Base-by-base conservation (phyloP, 2,888 invertebrate genomes). In the Daptonema setosum region DNA sequence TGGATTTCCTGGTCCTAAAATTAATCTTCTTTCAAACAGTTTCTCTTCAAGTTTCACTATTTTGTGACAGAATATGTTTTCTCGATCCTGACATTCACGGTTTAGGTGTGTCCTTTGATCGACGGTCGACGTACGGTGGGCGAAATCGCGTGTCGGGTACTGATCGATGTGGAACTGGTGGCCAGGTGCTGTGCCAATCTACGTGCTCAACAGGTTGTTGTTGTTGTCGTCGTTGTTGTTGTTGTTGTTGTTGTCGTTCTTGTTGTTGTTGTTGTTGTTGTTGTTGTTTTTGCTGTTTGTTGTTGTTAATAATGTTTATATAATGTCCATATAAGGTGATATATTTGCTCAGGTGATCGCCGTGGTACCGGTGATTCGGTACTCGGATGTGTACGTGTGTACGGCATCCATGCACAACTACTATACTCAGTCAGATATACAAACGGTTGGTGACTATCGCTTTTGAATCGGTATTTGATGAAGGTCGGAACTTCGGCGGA, bases 111-210 rank as follows among this genome's bases (percentile, higher is more conserved):
- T 5, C 28, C 55, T 2, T 26, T 50, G 11, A 29, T 58, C n/a
- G 55, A 58, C 47, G 58, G 58, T 5, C 28, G 35, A n/a, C 41
- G 50, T 25, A 41, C 24, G 2, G 47, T 58, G 35, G 52, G 48
- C 3, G 54, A 58, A 41, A 55, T 58, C 35, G 54, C 29, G 20
- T n/a, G 5, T 14, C 28, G 22, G 1, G 51, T 55, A 11, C 5
- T 3, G 25, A 30, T 58, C 20, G 58, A 58, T 28, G 41, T 28
- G 5, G 50, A 28, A 2, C 41, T 58, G 29, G 58, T 56, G 24
- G 30, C 41, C 17, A 2, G 59, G 1, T 54, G 52, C 26, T 45
- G 57, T 20, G 52, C 48, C 22, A 54, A 59, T 45, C 43, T 59
- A 11, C 26, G 11, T 17, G 47, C 24, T 29, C 52, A 57, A 45